These are phyloP conservation scores for Paracyclopina nana DNA, from an alignment of 1,140 invertebrate genomes.

Conservation along the genomic window DNA sequence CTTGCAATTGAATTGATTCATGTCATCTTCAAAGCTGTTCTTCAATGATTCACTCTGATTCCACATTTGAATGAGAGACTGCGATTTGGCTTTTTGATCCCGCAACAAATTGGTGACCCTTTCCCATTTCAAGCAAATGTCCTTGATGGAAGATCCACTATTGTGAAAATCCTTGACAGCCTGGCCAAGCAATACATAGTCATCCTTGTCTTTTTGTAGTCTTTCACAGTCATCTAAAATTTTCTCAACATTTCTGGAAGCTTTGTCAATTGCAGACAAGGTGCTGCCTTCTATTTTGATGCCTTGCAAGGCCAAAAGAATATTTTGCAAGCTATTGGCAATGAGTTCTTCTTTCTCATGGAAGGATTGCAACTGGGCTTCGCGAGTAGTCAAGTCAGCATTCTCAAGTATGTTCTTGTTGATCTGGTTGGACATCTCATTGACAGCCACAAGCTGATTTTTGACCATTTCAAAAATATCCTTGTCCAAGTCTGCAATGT, in stretches of 20 bases:
- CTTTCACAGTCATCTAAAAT: constrained; percentile 9
- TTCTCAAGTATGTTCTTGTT: too few species aligned
- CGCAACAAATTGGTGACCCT: constrained; percentile 7
- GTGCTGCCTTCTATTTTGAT: constrained; percentile 7
- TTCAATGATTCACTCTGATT: constrained; percentile 19
- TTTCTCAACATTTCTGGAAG: background rate
- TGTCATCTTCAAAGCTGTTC: too few species aligned
- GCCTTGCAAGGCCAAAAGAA: constrained; percentile 10
- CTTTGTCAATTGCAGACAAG: background rate
- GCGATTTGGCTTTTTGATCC: constrained; percentile 14
- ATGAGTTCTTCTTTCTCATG: too few species aligned
- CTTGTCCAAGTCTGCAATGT: too few species aligned
- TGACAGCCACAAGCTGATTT: too few species aligned
- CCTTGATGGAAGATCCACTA: background rate
- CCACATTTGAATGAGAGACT: constrained; percentile 17
- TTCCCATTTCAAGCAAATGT: constrained; percentile 11
- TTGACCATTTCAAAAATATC: too few species aligned
- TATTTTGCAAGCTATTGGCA: background rate
- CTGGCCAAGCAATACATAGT: constrained; percentile 2
- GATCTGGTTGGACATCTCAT: too few species aligned
- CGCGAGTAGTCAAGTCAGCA: too few species aligned
- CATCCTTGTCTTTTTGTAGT: background rate
- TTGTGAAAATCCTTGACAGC: constrained; percentile 1
- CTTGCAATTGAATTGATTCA: too few species aligned
- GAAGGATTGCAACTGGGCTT: too few species aligned